Base-by-base conservation (phyloP, 2,888 invertebrate species). In the Pyralis farinalis region DNA sequence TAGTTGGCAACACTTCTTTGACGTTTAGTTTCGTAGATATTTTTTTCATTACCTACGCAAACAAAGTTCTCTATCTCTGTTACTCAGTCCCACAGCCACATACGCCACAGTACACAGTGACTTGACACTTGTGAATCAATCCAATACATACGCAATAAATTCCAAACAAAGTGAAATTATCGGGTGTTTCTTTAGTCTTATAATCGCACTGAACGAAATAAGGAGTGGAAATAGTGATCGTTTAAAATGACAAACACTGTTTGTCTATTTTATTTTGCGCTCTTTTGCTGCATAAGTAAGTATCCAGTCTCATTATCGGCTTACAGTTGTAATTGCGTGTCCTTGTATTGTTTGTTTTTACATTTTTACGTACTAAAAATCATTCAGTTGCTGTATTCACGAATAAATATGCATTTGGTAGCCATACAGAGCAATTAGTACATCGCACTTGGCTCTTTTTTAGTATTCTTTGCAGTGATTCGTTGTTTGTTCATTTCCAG, bases 181-280 rank as follows among this genome's bases (percentile, higher is more conserved):
- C 51, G 54, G 60, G 71, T 80, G 54, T 64, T 75, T 69, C 55
- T 64, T 70, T 70, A 72, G 62, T 73, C 63, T 63, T 64, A 63
- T 56, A 50, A 46, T 50, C 45, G 64, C 58, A 46, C 53, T 53
- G 54, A 58, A 59, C 56, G 52, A 68, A 71, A 64, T 60, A 63
- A 64, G 45, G 51, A 47, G 51, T 34, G 49, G 47, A 55, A 63
- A 62, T 66, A 57, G 57, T 49, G 44, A 47, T 51, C 7, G 40
- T 46, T 58, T 59, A 44, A 79, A 60, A 88, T 88, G 87, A 71
- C 83, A 69, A 88, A 85, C 80, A 66, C 67, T 70, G 79, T 86
- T 84, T 85, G 86, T 80, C 81, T 87, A 44, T 46, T 81, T 44
- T 51, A 65, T 35, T 43, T 70, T 48, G 47, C 63, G 36, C 52